Conservation (phyloP, 1,140 invertebrate species). For the Rhopalosiphum padi region DNA sequence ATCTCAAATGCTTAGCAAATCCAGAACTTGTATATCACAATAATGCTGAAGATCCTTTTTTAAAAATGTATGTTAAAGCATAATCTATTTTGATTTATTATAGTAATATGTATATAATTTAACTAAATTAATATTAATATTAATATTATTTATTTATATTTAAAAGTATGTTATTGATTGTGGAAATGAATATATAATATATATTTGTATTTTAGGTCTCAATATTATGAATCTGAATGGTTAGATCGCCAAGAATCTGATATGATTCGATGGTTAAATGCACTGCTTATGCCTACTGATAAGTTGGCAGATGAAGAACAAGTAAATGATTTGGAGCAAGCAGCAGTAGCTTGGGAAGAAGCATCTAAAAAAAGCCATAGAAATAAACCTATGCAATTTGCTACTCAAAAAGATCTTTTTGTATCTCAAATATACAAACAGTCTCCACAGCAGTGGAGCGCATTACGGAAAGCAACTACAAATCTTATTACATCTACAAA, state of each 20-base stretch:
- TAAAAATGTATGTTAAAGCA: conserved; percentile 43
- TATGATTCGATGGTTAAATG: conserved; percentile 89
- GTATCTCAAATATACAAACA: conserved; percentile 43
- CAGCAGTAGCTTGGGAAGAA: neutral
- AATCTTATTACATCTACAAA: conserved; percentile 68
- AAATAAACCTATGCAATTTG: conserved; percentile 31
- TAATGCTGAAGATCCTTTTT: conserved; percentile 53
- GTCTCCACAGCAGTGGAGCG: conserved; percentile 66
- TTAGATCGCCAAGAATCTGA: conserved; percentile 80
- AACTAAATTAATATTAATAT: no score
- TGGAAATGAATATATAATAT: neutral
- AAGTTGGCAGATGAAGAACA: conserved; percentile 65
- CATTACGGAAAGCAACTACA: conserved; percentile 71
- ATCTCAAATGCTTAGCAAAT: conserved; percentile 41
- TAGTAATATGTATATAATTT: no score
- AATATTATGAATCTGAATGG: conserved; percentile 65
- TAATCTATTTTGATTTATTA: neutral
- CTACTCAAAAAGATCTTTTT: conserved; percentile 31
- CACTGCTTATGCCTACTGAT: conserved; percentile 80
- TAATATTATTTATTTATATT: no score
- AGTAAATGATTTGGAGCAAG: neutral
- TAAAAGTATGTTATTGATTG: neutral
- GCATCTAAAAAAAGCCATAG: neutral
- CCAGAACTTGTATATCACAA: conserved; percentile 31
- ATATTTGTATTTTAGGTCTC: conserved; percentile 50